These are phyloP conservation scores for Pachycephus smyrnensis DNA, from an alignment of 2,888 invertebrate genomes.

Conservation along the genomic window DNA sequence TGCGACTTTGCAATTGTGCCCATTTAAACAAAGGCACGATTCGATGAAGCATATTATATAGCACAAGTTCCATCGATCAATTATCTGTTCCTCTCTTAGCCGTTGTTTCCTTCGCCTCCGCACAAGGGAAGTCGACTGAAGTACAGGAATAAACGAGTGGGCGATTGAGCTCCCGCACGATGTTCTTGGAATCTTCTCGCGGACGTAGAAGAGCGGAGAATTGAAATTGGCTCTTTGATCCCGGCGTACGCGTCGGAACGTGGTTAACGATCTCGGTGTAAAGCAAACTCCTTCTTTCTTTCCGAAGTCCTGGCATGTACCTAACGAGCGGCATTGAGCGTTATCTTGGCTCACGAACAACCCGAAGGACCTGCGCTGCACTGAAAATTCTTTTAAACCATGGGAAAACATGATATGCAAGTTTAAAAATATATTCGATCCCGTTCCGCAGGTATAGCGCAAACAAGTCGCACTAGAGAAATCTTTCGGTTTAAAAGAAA, in stretches of 20 bases:
- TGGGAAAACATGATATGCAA: neutral
- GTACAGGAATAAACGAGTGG: neutral
- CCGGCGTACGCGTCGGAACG: neutral
- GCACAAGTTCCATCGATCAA: neutral
- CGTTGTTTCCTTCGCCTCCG: neutral
- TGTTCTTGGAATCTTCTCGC: neutral
- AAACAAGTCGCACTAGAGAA: neutral
- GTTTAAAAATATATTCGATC: neutral
- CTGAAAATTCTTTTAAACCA: neutral
- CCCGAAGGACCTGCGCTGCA: no score
- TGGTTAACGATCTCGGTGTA: neutral
- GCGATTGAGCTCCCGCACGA: neutral
- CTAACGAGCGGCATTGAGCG: neutral
- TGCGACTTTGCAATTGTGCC: no score
- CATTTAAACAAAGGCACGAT: no score
- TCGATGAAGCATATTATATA: no score
- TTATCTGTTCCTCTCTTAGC: neutral
- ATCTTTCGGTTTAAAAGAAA: conserved; percentile 12
- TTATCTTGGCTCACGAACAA: neutral
- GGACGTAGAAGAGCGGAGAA: neutral
- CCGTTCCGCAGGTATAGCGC: no score
- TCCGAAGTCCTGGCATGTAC: neutral
- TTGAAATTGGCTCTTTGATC: neutral
- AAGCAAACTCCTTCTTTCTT: neutral
- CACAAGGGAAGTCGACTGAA: no score